A percentile compares a stretch with the other conserved stretches of the same genome.
phyloP scores from a whole-genome alignment of 2,113 vertebrate genomes.

The Heliornis fulica region DNA sequence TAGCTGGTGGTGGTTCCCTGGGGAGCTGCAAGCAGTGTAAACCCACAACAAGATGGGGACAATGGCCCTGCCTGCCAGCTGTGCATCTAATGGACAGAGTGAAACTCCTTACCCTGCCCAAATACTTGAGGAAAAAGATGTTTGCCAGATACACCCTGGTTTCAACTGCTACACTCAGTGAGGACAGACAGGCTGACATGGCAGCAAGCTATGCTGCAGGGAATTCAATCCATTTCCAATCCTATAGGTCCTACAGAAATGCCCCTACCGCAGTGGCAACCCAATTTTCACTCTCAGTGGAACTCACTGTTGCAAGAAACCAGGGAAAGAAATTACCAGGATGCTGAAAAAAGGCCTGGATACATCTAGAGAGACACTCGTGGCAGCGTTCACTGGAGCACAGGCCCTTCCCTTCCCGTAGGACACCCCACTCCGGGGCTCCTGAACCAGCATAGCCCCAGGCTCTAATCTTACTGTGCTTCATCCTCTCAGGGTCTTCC shows the following conservation, averaged over 20 bases:
- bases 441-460: not conserved
- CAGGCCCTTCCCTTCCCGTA: fast-evolving
- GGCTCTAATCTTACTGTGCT: conserved; percentile 90
- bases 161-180: not conserved
- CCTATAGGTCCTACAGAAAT: not conserved
- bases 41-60: not conserved
- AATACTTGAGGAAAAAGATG: not conserved
- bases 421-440: not conserved
- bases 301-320: not conserved
- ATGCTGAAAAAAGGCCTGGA: not conserved
- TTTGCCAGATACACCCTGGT: not conserved
- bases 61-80: not conserved
- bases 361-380: not conserved
- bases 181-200: fast-evolving
- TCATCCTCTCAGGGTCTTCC: conserved; percentile 91
- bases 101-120: not conserved
- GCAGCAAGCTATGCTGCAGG: not conserved
- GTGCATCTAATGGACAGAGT: fast-evolving
- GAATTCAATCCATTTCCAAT: not conserved
- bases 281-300: not conserved
- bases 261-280: not conserved
- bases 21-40: not conserved
- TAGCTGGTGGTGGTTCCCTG: not conserved
- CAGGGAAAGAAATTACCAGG: not conserved
- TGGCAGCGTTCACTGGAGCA: not conserved